Base-by-base conservation (phyloP, 2,888 invertebrate species). In the Herminia tarsipennalis region DNA sequence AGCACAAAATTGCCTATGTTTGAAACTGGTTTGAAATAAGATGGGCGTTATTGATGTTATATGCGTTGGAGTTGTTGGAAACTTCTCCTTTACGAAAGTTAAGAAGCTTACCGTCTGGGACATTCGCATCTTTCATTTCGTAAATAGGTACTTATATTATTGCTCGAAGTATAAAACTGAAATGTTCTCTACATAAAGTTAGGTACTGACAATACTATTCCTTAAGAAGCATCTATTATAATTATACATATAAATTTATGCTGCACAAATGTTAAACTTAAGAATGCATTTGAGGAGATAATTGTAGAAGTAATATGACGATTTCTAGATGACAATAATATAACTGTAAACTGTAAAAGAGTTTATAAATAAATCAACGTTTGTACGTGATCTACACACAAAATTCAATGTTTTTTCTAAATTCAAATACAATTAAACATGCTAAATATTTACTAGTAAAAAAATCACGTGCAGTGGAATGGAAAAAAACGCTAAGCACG, bases 401-500 rank as follows among this genome's bases (percentile, higher is more conserved):
- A n/a, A n/a, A n/a, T n/a, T n/a, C n/a, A 9, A 14, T 4, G 10
- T 4, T 20, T 24, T 6, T 3, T 9, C 10, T 5, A 9, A 30
- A 33, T 21, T 13, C 34, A 36, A 47, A 45, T 32, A 53, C 46
- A 58, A 62, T 54, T 63, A 56, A 63, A 56, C 12, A 33, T 47
- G 44, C 48, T 64, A 63, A 70, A 61, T 68, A 66, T 66, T 68
- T 56, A 59, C 64, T 44, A 52, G 55, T 46, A 59, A 60, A 71
- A 48, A 62, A 75, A 66, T 56, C 66, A 61, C 61, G 62, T 61
- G 57, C 68, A 29, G 10, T 20, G 24, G 64, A 62, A 53, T 66
- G 44, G 52, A 51, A 81, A 82, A 41, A 86, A 84, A 80, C 75
- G 76, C 76, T 83, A 86, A 88, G 84, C 85, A 81, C 65, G 85